Conservation (phyloP, 2,113 vertebrate species). For the Proterorhinus semilunaris region DNA sequence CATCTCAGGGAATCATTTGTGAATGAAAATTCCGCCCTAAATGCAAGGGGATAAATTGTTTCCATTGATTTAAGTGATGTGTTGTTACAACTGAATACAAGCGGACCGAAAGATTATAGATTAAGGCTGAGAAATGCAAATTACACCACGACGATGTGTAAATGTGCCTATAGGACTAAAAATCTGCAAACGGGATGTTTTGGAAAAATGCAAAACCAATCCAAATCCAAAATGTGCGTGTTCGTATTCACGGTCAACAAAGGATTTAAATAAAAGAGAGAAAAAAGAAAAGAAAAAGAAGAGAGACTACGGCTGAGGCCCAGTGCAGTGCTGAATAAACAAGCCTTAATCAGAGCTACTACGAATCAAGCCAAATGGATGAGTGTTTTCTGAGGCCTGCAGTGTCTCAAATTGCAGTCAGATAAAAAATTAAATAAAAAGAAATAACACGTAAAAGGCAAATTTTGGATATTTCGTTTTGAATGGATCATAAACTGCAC, state of each 20-base stretch:
- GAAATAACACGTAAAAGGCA: constrained; percentile 4
- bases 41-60: constrained; percentile 15
- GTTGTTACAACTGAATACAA: constrained; percentile 4
- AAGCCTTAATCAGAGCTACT: background rate
- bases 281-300: constrained; percentile 36
- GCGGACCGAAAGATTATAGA: constrained; percentile 16
- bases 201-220: background rate
- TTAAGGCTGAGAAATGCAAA: constrained; percentile 31
- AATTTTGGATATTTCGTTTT: constrained; percentile 14
- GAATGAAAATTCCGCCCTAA: background rate
- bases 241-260: constrained; percentile 6
- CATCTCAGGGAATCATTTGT: background rate
- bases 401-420: constrained; percentile 10
- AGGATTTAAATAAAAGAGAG: constrained; percentile 34
- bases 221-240: constrained; percentile 6
- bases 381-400: background rate
- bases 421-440: constrained; percentile 11
- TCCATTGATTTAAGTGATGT: constrained; percentile 2
- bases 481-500: constrained; percentile 45
- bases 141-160: constrained; percentile 11
- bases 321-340: constrained; percentile 42
- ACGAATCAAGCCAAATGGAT: constrained; percentile 24
- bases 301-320: constrained; percentile 60
- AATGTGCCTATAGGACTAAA: constrained; percentile 17
- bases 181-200: background rate